These are phyloP conservation scores for Pipistrellus pipistrellus DNA, from an alignment of 2,797 vertebrate genomes.

Conservation along the genomic window DNA sequence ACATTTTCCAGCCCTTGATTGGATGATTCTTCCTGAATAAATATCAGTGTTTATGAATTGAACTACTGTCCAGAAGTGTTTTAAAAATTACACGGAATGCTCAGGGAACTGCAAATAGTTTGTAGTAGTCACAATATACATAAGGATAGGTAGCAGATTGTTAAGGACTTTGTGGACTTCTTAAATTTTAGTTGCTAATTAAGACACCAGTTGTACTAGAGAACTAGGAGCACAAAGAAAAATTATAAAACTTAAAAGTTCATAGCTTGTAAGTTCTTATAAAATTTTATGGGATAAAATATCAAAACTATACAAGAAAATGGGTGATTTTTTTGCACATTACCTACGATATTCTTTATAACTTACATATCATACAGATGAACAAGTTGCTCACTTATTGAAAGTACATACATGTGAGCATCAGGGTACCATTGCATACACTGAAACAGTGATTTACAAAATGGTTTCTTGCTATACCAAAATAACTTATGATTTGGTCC, in stretches of 20 bases:
- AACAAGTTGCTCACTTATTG: background rate
- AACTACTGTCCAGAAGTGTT: slow-evolving; percentile 17
- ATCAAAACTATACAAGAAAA: slow-evolving; percentile 25
- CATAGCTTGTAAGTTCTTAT: slow-evolving; percentile 1
- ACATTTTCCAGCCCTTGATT: background rate
- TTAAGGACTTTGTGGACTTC: background rate
- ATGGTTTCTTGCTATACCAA: background rate
- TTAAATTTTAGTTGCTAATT: slow-evolving; percentile 23
- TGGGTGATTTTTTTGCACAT: background rate
- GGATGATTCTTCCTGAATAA: slow-evolving; percentile 37
- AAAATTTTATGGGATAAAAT: background rate
- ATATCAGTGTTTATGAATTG: slow-evolving; percentile 6
- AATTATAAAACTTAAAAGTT: slow-evolving; percentile 14
- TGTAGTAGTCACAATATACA: background rate
- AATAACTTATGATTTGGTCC: background rate
- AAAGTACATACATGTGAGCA: background rate
- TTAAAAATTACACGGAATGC: background rate
- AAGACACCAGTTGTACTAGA: background rate
- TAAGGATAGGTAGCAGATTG: background rate
- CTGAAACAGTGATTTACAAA: slow-evolving; percentile 4
- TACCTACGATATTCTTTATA: background rate
- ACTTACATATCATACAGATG: background rate
- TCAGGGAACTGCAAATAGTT: background rate
- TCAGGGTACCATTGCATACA: background rate
- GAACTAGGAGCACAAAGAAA: slow-evolving; percentile 20